These are phyloP conservation scores for Bombus confusus DNA, from an alignment of 1,140 invertebrate genomes.

Conservation along the genomic window DNA sequence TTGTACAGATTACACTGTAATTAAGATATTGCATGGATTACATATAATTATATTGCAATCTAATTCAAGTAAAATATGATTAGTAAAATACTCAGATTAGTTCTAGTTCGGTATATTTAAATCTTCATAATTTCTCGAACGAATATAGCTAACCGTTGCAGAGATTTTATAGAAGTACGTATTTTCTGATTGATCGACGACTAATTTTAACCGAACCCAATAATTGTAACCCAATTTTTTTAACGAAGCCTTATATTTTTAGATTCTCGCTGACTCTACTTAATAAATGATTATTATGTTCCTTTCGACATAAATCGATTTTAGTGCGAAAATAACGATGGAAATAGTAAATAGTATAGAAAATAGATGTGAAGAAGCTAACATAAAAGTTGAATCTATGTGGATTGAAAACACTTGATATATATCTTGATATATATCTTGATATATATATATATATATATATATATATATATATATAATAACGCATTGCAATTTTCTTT, in stretches of 20 bases:
- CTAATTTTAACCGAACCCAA: conserved; percentile 29
- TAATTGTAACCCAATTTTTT: conserved; percentile 47
- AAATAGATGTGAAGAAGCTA: not conserved
- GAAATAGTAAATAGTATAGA: not conserved
- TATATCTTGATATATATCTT: not conserved
- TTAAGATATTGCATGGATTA: not conserved
- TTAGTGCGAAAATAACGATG: not conserved
- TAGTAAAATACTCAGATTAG: not conserved
- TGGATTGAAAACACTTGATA: not conserved
- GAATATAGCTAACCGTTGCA: not conserved
- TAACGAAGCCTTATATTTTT: conserved; percentile 9
- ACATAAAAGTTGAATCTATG: not conserved
- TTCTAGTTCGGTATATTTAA: not conserved
- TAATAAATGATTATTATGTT: conserved; percentile 11
- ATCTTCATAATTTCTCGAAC: not conserved
- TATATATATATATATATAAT: not conserved
- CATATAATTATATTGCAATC: not conserved
- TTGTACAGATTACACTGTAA: not conserved
- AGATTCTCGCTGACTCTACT: not conserved
- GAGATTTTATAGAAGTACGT: not conserved
- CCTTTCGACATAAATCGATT: not conserved
- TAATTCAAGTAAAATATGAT: not conserved
- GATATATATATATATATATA: no score
- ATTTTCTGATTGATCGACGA: conserved; percentile 37
- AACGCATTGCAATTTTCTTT: conserved; percentile 10